These are phyloP conservation scores for Sinotaia quadrata DNA, from an alignment of 2,888 invertebrate species.

Conservation along the genomic window DNA sequence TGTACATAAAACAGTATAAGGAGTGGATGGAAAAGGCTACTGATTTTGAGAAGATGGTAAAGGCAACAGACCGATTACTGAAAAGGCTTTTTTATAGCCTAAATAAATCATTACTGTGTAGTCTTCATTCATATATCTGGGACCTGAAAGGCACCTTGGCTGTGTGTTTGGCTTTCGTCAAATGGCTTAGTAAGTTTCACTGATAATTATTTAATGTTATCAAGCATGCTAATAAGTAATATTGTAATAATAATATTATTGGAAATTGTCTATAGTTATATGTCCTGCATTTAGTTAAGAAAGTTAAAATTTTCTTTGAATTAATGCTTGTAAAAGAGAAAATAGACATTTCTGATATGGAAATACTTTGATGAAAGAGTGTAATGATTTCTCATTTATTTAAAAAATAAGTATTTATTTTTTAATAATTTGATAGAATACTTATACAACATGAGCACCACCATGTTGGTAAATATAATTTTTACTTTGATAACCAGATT, in stretches of 20 bases:
- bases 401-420: no score
- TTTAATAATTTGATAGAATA: not conserved
- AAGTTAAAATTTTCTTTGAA: no score
- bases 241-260: no score
- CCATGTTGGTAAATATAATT: conserved; percentile 16
- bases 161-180: conserved; percentile 89
- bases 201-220: not conserved
- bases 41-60: conserved; percentile 81
- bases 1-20: conserved; percentile 31
- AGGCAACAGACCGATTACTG: conserved; percentile 50
- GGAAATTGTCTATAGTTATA: no score
- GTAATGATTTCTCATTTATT: no score
- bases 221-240: no score
- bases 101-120: conserved; percentile 84
- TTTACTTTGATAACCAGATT: conserved; percentile 11
- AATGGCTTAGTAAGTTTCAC: conserved; percentile 88
- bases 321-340: no score
- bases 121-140: conserved; percentile 96
- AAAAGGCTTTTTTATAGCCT: conserved; percentile 65
- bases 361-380: no score
- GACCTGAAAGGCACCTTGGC: conserved; percentile 93
- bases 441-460: not conserved
- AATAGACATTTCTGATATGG: no score
- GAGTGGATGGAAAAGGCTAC: conserved; percentile 88
- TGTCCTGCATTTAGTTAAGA: no score